Base-by-base conservation (phyloP, 2,113 vertebrate species). In the Heterotis niloticus region DNA sequence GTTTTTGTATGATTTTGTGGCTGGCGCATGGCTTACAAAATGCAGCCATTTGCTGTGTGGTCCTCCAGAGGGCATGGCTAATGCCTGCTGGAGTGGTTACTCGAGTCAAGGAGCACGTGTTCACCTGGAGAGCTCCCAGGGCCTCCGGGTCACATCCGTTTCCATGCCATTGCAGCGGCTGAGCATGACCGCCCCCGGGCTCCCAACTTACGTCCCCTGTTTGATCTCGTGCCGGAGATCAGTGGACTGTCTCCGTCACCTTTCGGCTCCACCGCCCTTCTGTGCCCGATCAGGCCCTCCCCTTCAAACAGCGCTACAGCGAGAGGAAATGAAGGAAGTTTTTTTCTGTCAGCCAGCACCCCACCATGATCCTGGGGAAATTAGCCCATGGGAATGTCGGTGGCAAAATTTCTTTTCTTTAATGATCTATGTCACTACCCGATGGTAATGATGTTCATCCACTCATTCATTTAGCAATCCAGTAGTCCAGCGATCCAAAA, bases 301-400 rank as follows among this genome's bases (percentile, higher is more conserved):
- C 78, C 69, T 84, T 86, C 83, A 83, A 79, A 84, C 83, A 81
- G 84, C 87, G 85, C 85, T 91, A 89, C 87, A 91, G 90, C 88
- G 87, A 84, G 87, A 91, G 90, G 88, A 92, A 93, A 93, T 91
- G 80, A 91, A 89, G 90, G 88, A 89, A 86, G 87, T 44, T 44
- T 44, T 44, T 44, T 44, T 44, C 34, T 7, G 84, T 88, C 85
- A 78, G 83, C 88, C 85, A 81, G 87, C 88, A 90, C 88, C 89
- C 91, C 88, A 87, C 89, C 88, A 68, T 65, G 87, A 90, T 91
- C 88, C 89, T 78, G 67, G 34, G 74, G 84, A 90, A 90, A 89
- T 90, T 90, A 89, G 83, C 82, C 86, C 65, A 68, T 78, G 79
- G 80, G 60, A 56, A 56, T 59, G 23, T 11, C 1, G 51, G 5